phyloP scores from a whole-genome alignment of 1,140 invertebrate genomes.

The Bombus ignitus region DNA sequence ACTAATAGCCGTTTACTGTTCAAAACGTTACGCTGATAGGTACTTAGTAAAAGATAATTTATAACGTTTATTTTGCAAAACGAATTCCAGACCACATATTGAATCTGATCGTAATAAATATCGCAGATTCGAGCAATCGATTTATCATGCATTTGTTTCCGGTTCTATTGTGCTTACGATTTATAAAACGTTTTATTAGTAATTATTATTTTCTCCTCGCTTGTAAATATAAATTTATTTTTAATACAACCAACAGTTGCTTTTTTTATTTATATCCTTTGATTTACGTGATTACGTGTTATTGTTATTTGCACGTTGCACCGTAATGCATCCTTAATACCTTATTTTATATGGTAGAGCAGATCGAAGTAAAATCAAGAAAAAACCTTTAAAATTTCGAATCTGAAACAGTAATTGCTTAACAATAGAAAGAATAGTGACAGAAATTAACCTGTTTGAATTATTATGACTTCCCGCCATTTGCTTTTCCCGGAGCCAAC shows the following conservation, averaged over 20 bases:
- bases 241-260: slow-evolving; percentile 52
- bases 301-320: slow-evolving; percentile 43
- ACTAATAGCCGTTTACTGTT: not conserved
- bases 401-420: not conserved
- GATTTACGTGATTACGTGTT: slow-evolving; percentile 4
- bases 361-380: slow-evolving; percentile 26
- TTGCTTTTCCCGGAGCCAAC: too few species aligned
- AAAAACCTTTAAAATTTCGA: not conserved
- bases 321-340: not conserved
- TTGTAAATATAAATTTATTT: slow-evolving; percentile 70
- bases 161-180: slow-evolving; percentile 5
- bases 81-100: not conserved
- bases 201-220: slow-evolving; percentile 29
- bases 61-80: slow-evolving; percentile 9
- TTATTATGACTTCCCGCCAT: not conserved
- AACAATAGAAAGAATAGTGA: not conserved
- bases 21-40: not conserved
- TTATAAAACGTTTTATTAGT: slow-evolving; percentile 12
- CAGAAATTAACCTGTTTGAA: not conserved
- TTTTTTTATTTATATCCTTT: slow-evolving; percentile 37
- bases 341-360: not conserved
- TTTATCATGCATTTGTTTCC: slow-evolving; percentile 42
- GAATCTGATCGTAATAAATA: slow-evolving; percentile 20
- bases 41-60: slow-evolving; percentile 18
- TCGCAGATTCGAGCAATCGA: slow-evolving; percentile 36